Evolutionary conservation across 2,888 invertebrate genomes (phyloP).

Genomic region (Eulithis testata): DNA sequence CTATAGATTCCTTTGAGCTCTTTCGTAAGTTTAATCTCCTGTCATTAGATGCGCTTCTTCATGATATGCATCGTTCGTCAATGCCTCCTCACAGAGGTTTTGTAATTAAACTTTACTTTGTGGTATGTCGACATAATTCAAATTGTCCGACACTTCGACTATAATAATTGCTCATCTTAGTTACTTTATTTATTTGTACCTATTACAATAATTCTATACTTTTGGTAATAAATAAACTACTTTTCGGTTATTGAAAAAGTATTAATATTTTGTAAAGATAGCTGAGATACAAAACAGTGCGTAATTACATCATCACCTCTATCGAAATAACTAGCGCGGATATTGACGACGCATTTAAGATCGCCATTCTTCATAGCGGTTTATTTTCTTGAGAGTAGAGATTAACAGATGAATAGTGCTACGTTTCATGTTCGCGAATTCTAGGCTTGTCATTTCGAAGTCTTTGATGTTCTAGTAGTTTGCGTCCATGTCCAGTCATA

Average conservation of each 20-base stretch:
- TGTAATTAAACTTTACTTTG: conserved; percentile 15
- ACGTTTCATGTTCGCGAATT: conserved; percentile 46
- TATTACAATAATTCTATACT: too few species aligned
- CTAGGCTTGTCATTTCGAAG: conserved; percentile 43
- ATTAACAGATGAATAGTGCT: conserved; percentile 18
- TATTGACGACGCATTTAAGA: conserved; percentile 50
- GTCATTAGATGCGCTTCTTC: conserved; percentile 23
- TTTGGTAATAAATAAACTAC: too few species aligned
- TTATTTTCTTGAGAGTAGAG: conserved; percentile 46
- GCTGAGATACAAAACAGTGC: neutral
- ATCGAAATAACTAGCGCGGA: conserved; percentile 44
- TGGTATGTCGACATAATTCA: conserved; percentile 14
- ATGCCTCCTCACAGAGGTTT: conserved; percentile 15
- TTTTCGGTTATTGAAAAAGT: too few species aligned
- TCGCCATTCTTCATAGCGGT: conserved; percentile 36
- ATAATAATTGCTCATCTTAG: conserved; percentile 4
- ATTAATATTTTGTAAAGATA: too few species aligned
- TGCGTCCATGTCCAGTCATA: conserved; percentile 24
- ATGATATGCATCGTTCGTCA: conserved; percentile 19
- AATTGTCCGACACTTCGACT: conserved; percentile 9
- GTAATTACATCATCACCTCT: conserved; percentile 16
- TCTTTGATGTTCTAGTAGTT: conserved; percentile 43
- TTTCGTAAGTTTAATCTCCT: conserved; percentile 25
- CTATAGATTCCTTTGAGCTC: conserved; percentile 41
- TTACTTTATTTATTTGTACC: neutral